A percentile compares a stretch with the other conserved stretches of the same genome.
phyloP scores from a whole-genome alignment of 2,888 invertebrate species.

The Onchidella celtica region DNA sequence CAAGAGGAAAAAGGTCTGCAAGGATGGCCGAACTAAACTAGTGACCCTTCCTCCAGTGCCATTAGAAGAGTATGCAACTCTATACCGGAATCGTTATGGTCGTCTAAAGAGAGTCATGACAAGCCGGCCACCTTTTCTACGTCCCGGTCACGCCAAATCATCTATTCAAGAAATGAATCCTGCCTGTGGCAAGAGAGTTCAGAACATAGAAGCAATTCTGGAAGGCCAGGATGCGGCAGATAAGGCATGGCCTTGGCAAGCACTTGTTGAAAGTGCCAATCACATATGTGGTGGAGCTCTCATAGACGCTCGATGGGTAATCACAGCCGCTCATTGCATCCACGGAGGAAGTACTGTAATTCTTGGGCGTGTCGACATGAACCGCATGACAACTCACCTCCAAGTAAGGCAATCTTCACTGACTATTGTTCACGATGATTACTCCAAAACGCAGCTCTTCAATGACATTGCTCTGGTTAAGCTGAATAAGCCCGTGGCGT shows the following conservation, averaged over 20 bases:
- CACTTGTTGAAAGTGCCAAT: background rate
- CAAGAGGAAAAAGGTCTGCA: too few relatives aligned
- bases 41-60: too few relatives aligned
- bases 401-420: background rate
- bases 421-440: background rate
- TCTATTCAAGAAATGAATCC: too few relatives aligned
- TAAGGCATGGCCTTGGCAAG: slow-evolving; percentile 1
- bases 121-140: too few relatives aligned
- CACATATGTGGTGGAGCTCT: background rate
- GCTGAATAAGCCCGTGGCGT: background rate
- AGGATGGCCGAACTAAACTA: too few relatives aligned
- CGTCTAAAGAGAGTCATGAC: too few relatives aligned
- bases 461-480: background rate
- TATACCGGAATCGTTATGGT: too few relatives aligned
- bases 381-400: background rate
- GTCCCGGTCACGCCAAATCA: too few relatives aligned
- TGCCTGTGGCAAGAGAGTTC: too few relatives aligned
- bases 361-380: background rate
- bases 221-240: background rate
- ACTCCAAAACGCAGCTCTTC: background rate
- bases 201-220: too few relatives aligned
- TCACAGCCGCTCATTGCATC: slow-evolving; percentile 10
- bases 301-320: background rate
- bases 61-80: too few relatives aligned
- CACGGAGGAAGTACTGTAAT: background rate